phyloP scores from a whole-genome alignment of 2,113 vertebrate genomes.

The Vimba vimba region DNA sequence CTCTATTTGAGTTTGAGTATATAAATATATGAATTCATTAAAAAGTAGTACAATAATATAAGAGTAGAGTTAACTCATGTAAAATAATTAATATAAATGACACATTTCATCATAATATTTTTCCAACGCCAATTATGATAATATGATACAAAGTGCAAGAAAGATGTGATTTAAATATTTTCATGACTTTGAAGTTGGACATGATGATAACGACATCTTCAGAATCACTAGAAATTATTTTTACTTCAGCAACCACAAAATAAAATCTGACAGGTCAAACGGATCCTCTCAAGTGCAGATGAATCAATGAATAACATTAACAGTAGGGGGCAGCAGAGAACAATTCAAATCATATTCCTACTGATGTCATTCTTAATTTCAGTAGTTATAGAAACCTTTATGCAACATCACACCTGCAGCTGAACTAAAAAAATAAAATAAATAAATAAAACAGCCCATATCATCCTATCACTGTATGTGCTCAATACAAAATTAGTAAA shows the following conservation, averaged over 20 bases:
- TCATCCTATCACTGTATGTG: background rate
- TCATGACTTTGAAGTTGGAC: background rate
- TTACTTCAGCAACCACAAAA: no score
- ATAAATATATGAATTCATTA: no score
- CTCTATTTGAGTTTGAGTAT: no score
- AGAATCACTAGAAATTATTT: background rate
- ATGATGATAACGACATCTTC: background rate
- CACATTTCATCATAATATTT: background rate
- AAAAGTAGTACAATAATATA: no score
- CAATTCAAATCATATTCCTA: constrained; percentile 49
- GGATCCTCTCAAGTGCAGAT: background rate
- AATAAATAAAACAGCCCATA: background rate
- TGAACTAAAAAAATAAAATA: no score
- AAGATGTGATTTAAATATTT: background rate
- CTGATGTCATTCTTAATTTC: constrained; percentile 17
- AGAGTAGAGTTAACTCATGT: no score
- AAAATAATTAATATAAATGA: background rate
- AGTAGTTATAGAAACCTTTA: background rate
- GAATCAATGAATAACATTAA: background rate
- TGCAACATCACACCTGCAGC: background rate
- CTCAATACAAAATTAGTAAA: background rate
- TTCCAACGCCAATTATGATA: background rate
- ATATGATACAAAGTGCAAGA: background rate
- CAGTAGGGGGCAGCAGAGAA: constrained; percentile 62
- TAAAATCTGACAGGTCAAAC: background rate